Evolutionary conservation across 2,113 vertebrate species (phyloP).

Genomic region (Meleagris gallopavo): DNA sequence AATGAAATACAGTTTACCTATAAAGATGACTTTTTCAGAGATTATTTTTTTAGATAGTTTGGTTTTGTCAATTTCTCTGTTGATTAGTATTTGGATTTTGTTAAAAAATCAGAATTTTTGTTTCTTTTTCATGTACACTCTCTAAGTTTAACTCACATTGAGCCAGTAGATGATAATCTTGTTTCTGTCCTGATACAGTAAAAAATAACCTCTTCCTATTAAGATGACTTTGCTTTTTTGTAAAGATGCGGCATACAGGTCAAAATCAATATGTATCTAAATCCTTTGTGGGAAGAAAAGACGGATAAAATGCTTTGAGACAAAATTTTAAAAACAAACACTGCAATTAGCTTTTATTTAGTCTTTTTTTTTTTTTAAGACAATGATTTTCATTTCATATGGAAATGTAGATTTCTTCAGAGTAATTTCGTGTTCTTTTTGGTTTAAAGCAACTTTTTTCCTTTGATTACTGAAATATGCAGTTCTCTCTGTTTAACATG

Average conservation of each 20-base stretch:
- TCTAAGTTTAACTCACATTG: slow-evolving; percentile 57
- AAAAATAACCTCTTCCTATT: slow-evolving; percentile 70
- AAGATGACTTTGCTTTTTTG: slow-evolving; percentile 74
- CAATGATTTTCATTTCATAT: slow-evolving; percentile 74
- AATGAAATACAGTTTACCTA: background rate
- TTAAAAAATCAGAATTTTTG: slow-evolving; percentile 51
- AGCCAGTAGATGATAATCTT: slow-evolving; percentile 56
- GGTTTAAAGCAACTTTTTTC: slow-evolving; percentile 70
- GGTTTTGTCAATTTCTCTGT: slow-evolving; percentile 1
- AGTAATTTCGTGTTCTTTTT: slow-evolving; percentile 71
- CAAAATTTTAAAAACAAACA: slow-evolving; percentile 74
- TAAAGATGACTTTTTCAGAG: slow-evolving; percentile 27
- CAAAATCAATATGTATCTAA: slow-evolving; percentile 67
- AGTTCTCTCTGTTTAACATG: slow-evolving; percentile 65
- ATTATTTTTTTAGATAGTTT: slow-evolving; percentile 54
- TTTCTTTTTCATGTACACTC: slow-evolving; percentile 2
- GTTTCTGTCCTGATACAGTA: slow-evolving; percentile 61
- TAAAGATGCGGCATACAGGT: slow-evolving; percentile 58
- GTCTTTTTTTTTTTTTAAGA: slow-evolving; percentile 70
- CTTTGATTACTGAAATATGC: slow-evolving; percentile 75
- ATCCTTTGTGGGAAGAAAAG: slow-evolving; percentile 64
- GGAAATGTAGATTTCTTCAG: slow-evolving; percentile 71
- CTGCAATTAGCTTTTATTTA: slow-evolving; percentile 71
- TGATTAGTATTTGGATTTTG: slow-evolving; percentile 29
- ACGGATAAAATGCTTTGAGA: slow-evolving; percentile 62